These are phyloP conservation scores for Philhelius pedissequus DNA, from an alignment of 2,888 invertebrate species.

Conservation along the genomic window DNA sequence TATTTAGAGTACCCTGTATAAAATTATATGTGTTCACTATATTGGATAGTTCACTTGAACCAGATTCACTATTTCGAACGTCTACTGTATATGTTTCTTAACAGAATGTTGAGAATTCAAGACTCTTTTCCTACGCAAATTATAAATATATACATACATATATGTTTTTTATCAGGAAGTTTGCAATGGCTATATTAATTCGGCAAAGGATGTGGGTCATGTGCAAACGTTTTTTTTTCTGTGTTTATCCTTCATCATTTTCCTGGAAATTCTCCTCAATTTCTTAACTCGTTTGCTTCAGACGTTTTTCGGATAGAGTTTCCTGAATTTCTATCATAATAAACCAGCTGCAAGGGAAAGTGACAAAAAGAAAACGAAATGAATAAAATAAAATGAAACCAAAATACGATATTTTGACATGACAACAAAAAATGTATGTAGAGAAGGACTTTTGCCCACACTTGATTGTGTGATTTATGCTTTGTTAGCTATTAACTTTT, in stretches of 20 bases:
- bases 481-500: neutral
- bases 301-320: neutral
- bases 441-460: conserved; percentile 20
- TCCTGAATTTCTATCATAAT: conserved; percentile 19
- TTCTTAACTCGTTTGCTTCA: neutral
- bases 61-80: too few relatives aligned
- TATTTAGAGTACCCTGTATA: too few relatives aligned
- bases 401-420: conserved; percentile 4
- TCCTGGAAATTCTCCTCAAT: neutral
- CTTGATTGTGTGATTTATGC: conserved; percentile 61
- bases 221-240: conserved; percentile 11
- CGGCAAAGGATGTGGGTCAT: conserved; percentile 49
- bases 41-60: too few relatives aligned
- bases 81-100: too few relatives aligned
- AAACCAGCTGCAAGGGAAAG: conserved; percentile 13
- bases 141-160: neutral
- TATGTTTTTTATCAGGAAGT: conserved; percentile 20
- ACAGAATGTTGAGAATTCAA: too few relatives aligned
- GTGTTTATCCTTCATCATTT: neutral
- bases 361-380: conserved; percentile 9
- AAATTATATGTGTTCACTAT: too few relatives aligned
- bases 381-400: neutral
- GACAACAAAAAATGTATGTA: neutral
- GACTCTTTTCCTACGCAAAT: too few relatives aligned
- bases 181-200: conserved; percentile 49